These are phyloP conservation scores for Acanthopagrus latus DNA, from an alignment of 2,797 vertebrate species.

Conservation along the genomic window DNA sequence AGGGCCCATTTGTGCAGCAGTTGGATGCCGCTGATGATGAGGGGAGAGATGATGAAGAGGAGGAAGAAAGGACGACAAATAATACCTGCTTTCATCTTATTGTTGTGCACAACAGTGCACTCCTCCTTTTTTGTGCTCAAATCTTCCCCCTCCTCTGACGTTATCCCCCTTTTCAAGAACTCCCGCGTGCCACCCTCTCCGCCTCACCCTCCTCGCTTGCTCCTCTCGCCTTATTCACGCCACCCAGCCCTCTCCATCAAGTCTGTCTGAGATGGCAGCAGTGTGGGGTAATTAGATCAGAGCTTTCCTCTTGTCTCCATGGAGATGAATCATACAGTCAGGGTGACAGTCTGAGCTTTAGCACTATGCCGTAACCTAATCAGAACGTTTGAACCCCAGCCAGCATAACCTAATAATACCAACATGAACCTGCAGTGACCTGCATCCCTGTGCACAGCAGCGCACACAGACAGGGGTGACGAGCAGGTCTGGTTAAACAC, in stretches of 20 bases:
- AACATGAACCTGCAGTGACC: conserved; percentile 79
- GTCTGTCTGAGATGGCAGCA: conserved; percentile 72
- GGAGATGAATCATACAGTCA: conserved; percentile 82
- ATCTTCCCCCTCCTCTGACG: conserved; percentile 25
- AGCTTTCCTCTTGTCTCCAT: conserved; percentile 82
- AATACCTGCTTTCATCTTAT: conserved; percentile 72
- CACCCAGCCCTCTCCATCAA: conserved; percentile 53
- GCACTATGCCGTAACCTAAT: conserved; percentile 79
- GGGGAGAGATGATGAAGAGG: conserved; percentile 62
- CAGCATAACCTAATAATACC: conserved; percentile 81
- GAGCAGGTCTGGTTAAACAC: conserved; percentile 72
- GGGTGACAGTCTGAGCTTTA: conserved; percentile 82
- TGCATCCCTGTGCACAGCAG: conserved; percentile 64
- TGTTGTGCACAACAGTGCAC: conserved; percentile 36
- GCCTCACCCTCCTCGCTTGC: conserved; percentile 40
- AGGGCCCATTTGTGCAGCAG: conserved; percentile 77
- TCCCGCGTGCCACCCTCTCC: conserved; percentile 21
- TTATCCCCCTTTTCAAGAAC: conserved; percentile 28
- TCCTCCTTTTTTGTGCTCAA: conserved; percentile 38
- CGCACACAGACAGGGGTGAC: conserved; percentile 61
- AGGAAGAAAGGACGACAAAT: conserved; percentile 65
- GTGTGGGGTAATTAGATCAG: conserved; percentile 83
- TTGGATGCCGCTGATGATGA: conserved; percentile 77
- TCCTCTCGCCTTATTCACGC: conserved; percentile 48
- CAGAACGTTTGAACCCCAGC: conserved; percentile 78